phyloP scores from a whole-genome alignment of 2,888 invertebrate species.

The Nebria salina region DNA sequence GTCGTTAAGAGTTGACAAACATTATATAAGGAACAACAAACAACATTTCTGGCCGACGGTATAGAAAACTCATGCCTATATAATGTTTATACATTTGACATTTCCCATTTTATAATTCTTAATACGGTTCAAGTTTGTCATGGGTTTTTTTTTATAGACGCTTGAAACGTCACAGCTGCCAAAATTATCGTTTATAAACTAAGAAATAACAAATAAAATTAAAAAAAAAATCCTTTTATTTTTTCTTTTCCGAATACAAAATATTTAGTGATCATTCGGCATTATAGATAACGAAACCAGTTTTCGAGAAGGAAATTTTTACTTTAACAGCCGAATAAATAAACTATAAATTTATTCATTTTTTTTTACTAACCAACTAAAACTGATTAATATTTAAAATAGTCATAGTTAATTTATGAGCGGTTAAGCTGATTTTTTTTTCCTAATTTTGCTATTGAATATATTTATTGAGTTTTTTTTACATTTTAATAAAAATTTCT shows the following conservation, averaged over 20 bases:
- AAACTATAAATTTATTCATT: slow-evolving; percentile 4
- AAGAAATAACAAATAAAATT: slow-evolving; percentile 6
- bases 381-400: neutral
- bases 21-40: neutral
- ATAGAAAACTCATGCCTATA: neutral
- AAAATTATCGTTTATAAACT: slow-evolving; percentile 12
- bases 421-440: neutral
- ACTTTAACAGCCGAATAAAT: slow-evolving; percentile 28
- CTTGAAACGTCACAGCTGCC: neutral
- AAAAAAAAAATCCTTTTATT: slow-evolving; percentile 3
- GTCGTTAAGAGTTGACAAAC: neutral
- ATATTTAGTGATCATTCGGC: slow-evolving; percentile 9
- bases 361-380: neutral
- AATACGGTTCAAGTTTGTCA: neutral
- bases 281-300: slow-evolving; percentile 29
- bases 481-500: neutral
- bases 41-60: neutral
- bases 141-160: neutral
- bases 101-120: neutral
- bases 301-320: slow-evolving; percentile 7
- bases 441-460: neutral
- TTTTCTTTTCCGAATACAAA: slow-evolving; percentile 2
- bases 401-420: neutral
- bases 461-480: neutral
- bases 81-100: neutral